These are phyloP conservation scores for Menidia menidia DNA, from an alignment of 2,797 vertebrate genomes.

Conservation along the genomic window DNA sequence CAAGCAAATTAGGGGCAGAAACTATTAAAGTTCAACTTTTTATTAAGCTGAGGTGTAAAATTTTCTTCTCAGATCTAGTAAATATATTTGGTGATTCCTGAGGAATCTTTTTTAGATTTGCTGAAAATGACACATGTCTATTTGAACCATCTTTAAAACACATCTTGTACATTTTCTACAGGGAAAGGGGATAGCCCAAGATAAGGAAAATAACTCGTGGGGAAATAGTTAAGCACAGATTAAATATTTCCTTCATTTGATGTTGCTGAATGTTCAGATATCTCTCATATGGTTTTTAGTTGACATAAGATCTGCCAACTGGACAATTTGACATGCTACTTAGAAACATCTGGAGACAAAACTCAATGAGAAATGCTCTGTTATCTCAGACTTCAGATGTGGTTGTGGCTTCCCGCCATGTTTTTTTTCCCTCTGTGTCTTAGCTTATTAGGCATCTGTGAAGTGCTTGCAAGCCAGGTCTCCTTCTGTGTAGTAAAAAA, in stretches of 20 bases:
- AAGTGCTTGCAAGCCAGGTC: slow-evolving; percentile 24
- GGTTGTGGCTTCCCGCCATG: slow-evolving; percentile 26
- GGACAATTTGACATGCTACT: slow-evolving; percentile 35
- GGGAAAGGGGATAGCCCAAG: slow-evolving; percentile 11
- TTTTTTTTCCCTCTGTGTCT: slow-evolving; percentile 8
- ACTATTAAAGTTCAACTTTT: neutral
- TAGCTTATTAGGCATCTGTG: slow-evolving; percentile 43
- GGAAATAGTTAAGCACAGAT: neutral
- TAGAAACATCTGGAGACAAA: slow-evolving; percentile 17
- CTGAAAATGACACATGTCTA: neutral
- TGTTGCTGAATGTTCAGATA: slow-evolving; percentile 15
- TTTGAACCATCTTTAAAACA: neutral
- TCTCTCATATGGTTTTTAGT: slow-evolving; percentile 27
- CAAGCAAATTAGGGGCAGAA: too few species aligned
- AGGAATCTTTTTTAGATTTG: neutral
- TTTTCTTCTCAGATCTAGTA: neutral
- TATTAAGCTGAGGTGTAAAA: neutral
- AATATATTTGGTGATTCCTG: neutral
- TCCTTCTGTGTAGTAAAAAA: slow-evolving; percentile 33
- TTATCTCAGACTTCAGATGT: slow-evolving; percentile 55
- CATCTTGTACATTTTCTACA: neutral
- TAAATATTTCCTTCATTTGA: slow-evolving; percentile 25
- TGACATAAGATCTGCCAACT: slow-evolving; percentile 4
- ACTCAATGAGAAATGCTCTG: slow-evolving; percentile 34
- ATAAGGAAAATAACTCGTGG: neutral